Percentiles rank a stretch among this genome's conserved stretches.
phyloP scores from a whole-genome alignment of 2,888 invertebrate genomes.

The Rhodophaea formosa region DNA sequence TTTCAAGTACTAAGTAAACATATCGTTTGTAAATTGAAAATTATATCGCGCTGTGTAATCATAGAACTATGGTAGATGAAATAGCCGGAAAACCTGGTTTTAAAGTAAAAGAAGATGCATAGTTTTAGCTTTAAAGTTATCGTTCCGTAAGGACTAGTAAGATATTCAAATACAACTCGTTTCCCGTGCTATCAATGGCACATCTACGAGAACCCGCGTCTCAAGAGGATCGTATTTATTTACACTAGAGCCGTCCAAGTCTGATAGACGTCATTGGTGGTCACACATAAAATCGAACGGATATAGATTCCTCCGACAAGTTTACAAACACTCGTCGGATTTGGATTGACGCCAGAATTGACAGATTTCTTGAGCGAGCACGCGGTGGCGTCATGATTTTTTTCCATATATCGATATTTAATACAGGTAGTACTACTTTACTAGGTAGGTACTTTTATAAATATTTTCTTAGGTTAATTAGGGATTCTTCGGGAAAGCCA shows the following conservation, averaged over 20 bases:
- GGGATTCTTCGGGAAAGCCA: too few species aligned
- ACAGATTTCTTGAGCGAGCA: not conserved
- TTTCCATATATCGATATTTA: not conserved
- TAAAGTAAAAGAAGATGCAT: too few species aligned
- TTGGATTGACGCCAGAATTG: slow-evolving; percentile 61
- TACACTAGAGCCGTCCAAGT: slow-evolving; percentile 3
- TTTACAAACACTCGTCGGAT: slow-evolving; percentile 67
- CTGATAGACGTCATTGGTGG: slow-evolving; percentile 31
- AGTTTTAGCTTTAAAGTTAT: not conserved
- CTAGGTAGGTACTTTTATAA: too few species aligned
- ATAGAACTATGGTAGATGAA: too few species aligned
- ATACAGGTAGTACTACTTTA: too few species aligned
- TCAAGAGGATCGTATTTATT: slow-evolving; percentile 3
- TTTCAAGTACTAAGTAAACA: too few species aligned
- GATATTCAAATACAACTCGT: not conserved
- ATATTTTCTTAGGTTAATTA: too few species aligned
- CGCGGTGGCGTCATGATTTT: not conserved
- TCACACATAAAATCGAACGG: slow-evolving; percentile 49
- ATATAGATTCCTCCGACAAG: slow-evolving; percentile 59
- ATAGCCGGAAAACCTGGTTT: too few species aligned
- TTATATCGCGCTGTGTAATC: too few species aligned
- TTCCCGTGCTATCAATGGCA: not conserved
- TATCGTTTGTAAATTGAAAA: too few species aligned
- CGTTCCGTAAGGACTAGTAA: not conserved
- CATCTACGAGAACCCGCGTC: not conserved